phyloP scores from a whole-genome alignment of 2,113 vertebrate species.

The Scomber japonicus region DNA sequence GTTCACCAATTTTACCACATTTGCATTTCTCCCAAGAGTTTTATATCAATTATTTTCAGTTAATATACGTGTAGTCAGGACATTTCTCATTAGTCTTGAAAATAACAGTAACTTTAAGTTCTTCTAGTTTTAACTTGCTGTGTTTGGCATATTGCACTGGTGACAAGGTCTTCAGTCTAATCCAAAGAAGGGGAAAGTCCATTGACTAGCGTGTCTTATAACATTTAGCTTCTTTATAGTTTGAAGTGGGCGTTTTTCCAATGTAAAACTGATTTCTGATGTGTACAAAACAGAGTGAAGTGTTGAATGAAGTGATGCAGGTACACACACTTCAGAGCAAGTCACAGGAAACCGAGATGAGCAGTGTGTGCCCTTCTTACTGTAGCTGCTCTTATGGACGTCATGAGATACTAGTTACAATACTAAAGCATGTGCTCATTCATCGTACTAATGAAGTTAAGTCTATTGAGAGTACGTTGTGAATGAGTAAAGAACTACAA shows the following conservation, averaged over 20 bases:
- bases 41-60: conserved; percentile 14
- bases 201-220: not conserved
- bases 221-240: not conserved
- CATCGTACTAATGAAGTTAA: conserved; percentile 11
- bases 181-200: too few species aligned
- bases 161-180: too few species aligned
- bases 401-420: conserved; percentile 40
- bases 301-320: not conserved
- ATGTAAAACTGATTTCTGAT: not conserved
- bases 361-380: not conserved
- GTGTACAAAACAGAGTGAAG: not conserved
- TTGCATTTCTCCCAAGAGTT: conserved; percentile 33
- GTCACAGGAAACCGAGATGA: not conserved
- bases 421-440: conserved; percentile 38
- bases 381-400: not conserved
- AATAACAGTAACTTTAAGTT: not conserved
- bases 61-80: not conserved
- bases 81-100: conserved; percentile 10
- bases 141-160: too few species aligned
- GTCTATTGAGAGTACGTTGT: conserved; percentile 10
- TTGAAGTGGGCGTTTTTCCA: not conserved
- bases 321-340: not conserved
- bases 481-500: conserved; percentile 1
- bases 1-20: conserved; percentile 21
- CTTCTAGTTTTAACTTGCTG: not conserved